These are phyloP conservation scores for Lepus oiostolus DNA, from an alignment of 2,797 vertebrate genomes.

Conservation along the genomic window DNA sequence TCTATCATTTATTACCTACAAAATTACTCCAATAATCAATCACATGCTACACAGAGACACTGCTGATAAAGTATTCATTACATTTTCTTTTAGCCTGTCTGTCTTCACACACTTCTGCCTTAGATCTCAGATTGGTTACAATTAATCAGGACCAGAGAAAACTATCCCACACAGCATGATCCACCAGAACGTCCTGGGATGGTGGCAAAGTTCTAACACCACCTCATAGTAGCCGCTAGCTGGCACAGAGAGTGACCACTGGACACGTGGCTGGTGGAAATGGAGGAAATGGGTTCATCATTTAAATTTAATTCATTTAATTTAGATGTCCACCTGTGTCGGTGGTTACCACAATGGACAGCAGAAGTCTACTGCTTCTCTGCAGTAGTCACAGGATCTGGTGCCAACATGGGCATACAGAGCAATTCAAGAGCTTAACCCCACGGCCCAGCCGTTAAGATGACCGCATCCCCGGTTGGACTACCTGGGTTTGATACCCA, in stretches of 20 bases:
- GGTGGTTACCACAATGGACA: neutral
- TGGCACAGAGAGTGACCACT: neutral
- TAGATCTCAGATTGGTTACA: conserved; percentile 45
- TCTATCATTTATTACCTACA: conserved; percentile 8
- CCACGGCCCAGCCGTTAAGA: too few relatives aligned
- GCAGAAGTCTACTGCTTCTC: neutral
- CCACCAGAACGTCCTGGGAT: neutral
- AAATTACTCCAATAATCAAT: conserved; percentile 25
- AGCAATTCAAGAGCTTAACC: neutral
- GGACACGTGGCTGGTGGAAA: neutral
- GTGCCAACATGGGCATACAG: too few relatives aligned
- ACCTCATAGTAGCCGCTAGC: neutral
- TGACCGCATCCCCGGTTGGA: too few relatives aligned
- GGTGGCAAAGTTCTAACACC: neutral
- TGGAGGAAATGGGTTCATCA: neutral
- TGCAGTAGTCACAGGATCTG: neutral
- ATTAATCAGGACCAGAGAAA: conserved; percentile 7
- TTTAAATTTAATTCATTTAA: neutral
- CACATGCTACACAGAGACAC: neutral
- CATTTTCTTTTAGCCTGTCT: conserved; percentile 47
- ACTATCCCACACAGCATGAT: neutral
- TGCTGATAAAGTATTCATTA: conserved; percentile 60
- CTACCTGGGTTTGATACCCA: too few relatives aligned
- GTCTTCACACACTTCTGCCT: conserved; percentile 11
- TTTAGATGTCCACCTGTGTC: neutral